Percentiles rank a stretch among this genome's conserved stretches.
phyloP scores from a whole-genome alignment of 2,888 invertebrate species.

The Noctua pronuba region DNA sequence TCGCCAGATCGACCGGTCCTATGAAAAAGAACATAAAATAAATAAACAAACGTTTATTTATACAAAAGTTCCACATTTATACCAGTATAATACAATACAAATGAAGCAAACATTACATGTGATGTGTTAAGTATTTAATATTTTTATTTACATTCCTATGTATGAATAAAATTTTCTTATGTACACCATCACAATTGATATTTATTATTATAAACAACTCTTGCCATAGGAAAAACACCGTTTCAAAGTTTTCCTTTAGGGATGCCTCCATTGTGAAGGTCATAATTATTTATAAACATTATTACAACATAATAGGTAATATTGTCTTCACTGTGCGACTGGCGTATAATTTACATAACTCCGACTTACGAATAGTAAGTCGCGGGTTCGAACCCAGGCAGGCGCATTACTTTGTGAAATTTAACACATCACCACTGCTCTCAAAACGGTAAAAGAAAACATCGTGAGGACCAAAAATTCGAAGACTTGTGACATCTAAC shows the following conservation, averaged over 20 bases:
- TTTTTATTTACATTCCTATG: neutral
- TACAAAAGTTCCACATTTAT: neutral
- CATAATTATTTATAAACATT: neutral
- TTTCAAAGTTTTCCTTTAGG: slow-evolving; percentile 14
- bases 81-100: too few species aligned
- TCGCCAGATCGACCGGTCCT: neutral
- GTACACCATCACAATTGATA: neutral
- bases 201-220: neutral
- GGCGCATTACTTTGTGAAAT: too few species aligned
- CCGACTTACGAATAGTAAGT: too few species aligned
- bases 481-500: too few species aligned
- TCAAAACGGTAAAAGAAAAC: too few species aligned
- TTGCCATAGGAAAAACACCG: slow-evolving; percentile 28
- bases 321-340: neutral
- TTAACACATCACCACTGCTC: too few species aligned
- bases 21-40: neutral
- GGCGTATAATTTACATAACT: neutral
- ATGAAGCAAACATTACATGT: neutral
- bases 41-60: too few species aligned
- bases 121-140: neutral
- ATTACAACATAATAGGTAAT: neutral
- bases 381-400: too few species aligned
- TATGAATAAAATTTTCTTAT: neutral
- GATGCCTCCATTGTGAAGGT: neutral
- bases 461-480: too few species aligned